phyloP scores from a whole-genome alignment of 2,797 vertebrate genomes.

The Cynopterus sphinx region DNA sequence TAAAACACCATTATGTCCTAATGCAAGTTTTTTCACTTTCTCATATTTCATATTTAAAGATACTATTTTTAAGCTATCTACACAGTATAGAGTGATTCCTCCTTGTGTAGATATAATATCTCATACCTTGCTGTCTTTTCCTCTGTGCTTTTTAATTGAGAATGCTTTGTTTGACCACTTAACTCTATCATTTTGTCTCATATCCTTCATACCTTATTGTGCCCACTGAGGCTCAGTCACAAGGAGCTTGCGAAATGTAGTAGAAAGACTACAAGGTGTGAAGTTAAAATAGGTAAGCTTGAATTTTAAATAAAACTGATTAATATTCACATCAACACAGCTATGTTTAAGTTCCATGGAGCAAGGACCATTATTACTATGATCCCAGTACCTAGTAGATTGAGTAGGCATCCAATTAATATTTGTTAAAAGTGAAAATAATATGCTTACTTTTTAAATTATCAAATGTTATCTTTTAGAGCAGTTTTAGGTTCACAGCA shows the following conservation, averaged over 20 bases:
- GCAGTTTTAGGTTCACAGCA: not conserved
- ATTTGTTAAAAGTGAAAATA: not conserved
- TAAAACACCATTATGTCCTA: not conserved
- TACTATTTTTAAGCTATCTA: not conserved
- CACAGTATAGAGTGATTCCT: not conserved
- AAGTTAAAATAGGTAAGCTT: not conserved
- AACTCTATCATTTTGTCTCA: not conserved
- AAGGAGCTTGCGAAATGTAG: not conserved
- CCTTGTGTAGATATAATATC: not conserved
- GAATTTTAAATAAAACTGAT: not conserved
- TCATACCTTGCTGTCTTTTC: not conserved
- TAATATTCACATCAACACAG: not conserved
- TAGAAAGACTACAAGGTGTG: not conserved
- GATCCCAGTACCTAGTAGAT: not conserved
- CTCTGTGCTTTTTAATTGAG: not conserved
- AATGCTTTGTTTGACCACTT: not conserved
- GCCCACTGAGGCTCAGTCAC: not conserved
- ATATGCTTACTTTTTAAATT: not conserved
- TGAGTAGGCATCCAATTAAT: not conserved
- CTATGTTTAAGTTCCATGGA: not conserved
- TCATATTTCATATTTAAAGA: not conserved
- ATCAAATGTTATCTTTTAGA: not conserved
- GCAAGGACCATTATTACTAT: not conserved
- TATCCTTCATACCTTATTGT: not conserved
- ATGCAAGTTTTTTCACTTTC: conserved; percentile 22